A percentile compares a stretch with the other conserved stretches of the same genome.
These are phyloP conservation scores for Gonatopus flavifemur DNA, from an alignment of 1,140 invertebrate genomes.

Conservation along the genomic window DNA sequence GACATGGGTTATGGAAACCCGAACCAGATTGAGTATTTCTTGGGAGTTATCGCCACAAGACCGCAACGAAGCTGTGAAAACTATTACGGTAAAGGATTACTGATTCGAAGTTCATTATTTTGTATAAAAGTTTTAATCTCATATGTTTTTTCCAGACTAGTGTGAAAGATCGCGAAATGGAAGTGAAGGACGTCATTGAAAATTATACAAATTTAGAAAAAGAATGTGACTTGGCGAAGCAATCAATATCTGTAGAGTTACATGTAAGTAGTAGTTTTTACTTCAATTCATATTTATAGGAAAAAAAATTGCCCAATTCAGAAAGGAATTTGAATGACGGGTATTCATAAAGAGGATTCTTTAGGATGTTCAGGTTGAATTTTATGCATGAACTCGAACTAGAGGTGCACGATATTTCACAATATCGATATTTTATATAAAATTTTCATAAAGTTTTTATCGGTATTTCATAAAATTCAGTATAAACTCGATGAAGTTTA, in stretches of 20 bases:
- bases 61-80: conserved; percentile 60
- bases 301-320: no score
- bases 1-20: conserved; percentile 61
- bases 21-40: conserved; percentile 56
- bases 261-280: conserved; percentile 60
- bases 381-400: no score
- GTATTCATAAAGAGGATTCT: no score
- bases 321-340: no score
- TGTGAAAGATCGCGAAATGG: conserved; percentile 63
- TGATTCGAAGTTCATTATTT: conserved; percentile 9
- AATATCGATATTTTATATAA: neutral
- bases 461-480: neutral
- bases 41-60: conserved; percentile 58
- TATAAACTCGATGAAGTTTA: neutral
- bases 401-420: no score
- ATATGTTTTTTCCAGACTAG: conserved; percentile 44
- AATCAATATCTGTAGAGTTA: conserved; percentile 62
- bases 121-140: conserved; percentile 9
- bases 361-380: no score
- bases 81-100: conserved; percentile 60
- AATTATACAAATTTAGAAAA: conserved; percentile 71
- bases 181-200: conserved; percentile 68
- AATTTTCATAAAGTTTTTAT: neutral
- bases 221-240: conserved; percentile 63
- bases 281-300: conserved; percentile 6